Percentiles rank a stretch among this genome's conserved stretches.
Conservation (phyloP, 2,888 invertebrate genomes). For the Ceramica pisi region DNA sequence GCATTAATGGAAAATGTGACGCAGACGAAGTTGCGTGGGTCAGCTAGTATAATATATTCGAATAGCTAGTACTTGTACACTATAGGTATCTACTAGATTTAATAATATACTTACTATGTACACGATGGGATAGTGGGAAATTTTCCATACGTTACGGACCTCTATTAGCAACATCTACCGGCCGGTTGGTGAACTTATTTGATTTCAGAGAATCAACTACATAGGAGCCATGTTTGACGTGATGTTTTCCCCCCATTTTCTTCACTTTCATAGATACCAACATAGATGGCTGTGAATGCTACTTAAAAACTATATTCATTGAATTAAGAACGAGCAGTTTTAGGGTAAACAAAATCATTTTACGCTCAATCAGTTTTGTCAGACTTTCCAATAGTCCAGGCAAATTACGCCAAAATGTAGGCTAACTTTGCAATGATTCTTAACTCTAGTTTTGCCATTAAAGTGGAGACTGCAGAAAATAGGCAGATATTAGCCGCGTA, state of each 20-base stretch:
- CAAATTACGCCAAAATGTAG: no score
- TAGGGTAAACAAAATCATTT: not conserved
- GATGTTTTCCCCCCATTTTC: conserved; percentile 9
- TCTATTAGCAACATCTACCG: conserved; percentile 50
- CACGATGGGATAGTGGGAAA: not conserved
- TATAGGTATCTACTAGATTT: not conserved
- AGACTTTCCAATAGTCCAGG: not conserved
- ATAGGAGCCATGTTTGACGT: not conserved
- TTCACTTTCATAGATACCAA: conserved; percentile 4
- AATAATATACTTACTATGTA: not conserved
- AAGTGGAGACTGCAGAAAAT: no score
- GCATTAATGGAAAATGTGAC: no score
- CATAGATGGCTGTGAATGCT: conserved; percentile 48
- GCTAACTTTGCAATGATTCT: no score
- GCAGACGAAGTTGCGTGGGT: no score
- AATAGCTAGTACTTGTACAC: not conserved
- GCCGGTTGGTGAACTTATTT: conserved; percentile 26
- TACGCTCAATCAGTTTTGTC: not conserved
- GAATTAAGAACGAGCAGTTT: not conserved
- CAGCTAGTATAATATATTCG: not conserved
- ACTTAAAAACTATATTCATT: not conserved
- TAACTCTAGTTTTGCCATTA: no score
- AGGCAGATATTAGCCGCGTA: no score
- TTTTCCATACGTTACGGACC: no score
- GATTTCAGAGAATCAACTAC: not conserved